Percentiles rank a stretch among this genome's conserved stretches.
Conservation (phyloP, 2,797 vertebrate species). For the Diplodus puntazzo region DNA sequence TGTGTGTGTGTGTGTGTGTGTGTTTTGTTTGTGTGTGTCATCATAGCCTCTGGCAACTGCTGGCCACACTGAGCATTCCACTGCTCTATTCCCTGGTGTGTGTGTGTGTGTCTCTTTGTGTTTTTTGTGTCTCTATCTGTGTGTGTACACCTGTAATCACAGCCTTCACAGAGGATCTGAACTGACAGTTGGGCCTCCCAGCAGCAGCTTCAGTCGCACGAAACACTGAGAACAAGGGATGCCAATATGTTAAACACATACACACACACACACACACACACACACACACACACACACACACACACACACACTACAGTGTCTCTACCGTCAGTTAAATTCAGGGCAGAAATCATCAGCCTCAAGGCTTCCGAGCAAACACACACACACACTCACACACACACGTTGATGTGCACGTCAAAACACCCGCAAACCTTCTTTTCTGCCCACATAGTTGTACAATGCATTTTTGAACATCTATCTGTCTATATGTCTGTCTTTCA, state of each 20-base stretch:
- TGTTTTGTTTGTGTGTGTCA: slow-evolving; percentile 7
- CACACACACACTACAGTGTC: slow-evolving; percentile 12
- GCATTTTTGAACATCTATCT: no score
- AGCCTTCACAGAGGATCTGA: slow-evolving; percentile 33
- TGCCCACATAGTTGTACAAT: no score
- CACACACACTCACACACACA: background rate
- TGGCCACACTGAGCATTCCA: slow-evolving; percentile 18
- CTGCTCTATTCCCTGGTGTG: background rate
- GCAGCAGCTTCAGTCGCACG: slow-evolving; percentile 49
- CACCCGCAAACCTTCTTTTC: no score
- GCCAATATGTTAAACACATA: slow-evolving; percentile 29
- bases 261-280: slow-evolving; percentile 21
- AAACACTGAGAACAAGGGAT: slow-evolving; percentile 26
- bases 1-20: background rate
- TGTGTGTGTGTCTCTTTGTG: slow-evolving; percentile 8
- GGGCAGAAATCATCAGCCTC: background rate
- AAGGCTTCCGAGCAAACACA: background rate
- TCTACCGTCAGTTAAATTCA: slow-evolving; percentile 4
- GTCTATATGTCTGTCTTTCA: no score
- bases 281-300: slow-evolving; percentile 21
- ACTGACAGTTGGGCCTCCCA: slow-evolving; percentile 52
- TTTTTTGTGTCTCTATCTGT: slow-evolving; percentile 6
- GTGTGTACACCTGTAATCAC: slow-evolving; percentile 51
- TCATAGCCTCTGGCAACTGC: slow-evolving; percentile 16
- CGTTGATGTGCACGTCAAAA: no score